phyloP scores from a whole-genome alignment of 2,888 invertebrate species.

The Pherbina coryleti region DNA sequence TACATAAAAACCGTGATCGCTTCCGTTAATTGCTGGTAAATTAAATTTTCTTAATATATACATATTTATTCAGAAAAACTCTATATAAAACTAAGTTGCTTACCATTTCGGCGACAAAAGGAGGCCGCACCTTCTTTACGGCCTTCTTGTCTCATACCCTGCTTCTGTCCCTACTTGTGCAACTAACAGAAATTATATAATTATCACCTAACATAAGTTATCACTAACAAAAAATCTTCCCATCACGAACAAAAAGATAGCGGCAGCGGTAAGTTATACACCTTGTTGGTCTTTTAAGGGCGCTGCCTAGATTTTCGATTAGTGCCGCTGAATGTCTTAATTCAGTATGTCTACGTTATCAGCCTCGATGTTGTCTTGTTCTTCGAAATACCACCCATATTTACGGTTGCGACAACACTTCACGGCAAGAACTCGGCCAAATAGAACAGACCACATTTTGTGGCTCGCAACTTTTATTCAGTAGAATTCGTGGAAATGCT shows the following conservation, averaged over 20 bases:
- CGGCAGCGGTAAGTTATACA: constrained; percentile 3
- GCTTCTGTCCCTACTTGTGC: constrained; percentile 54
- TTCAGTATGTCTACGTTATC: constrained; percentile 44
- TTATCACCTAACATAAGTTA: constrained; percentile 67
- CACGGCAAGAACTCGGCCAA: background rate
- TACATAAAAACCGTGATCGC: too few relatives aligned
- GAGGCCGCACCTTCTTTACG: background rate
- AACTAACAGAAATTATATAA: constrained; percentile 66
- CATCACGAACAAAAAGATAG: constrained; percentile 34
- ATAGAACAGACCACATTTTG: background rate
- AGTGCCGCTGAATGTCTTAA: constrained; percentile 66
- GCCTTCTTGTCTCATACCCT: background rate
- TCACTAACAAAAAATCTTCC: constrained; percentile 59
- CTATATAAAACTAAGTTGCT: background rate
- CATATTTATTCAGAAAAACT: too few relatives aligned
- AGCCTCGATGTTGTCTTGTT: constrained; percentile 35
- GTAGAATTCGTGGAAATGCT: constrained; percentile 16
- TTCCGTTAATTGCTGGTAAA: too few relatives aligned
- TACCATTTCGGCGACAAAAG: background rate
- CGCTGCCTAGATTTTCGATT: constrained; percentile 64
- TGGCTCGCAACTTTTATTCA: constrained; percentile 7
- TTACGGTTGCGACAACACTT: background rate
- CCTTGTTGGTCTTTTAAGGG: constrained; percentile 38
- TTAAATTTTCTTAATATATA: too few relatives aligned
- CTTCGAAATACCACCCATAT: constrained; percentile 39